Base-by-base conservation (phyloP, 1,140 invertebrate species). In the Procambarus clarkii region DNA sequence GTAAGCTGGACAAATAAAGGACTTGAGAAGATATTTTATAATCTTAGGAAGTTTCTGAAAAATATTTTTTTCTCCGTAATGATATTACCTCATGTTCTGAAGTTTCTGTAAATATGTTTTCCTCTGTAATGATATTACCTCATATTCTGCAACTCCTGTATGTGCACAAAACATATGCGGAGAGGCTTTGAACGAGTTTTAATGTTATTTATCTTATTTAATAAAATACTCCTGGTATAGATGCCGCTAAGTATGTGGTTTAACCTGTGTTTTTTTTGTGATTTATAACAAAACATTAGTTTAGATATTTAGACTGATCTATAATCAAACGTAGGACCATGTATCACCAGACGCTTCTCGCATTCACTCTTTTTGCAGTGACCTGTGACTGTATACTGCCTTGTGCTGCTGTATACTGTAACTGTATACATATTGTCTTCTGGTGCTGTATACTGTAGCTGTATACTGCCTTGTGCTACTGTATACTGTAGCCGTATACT, bases 311-410 rank as follows among this genome's bases (percentile, higher is more conserved):
- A 82, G 80, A 76, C 24, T 13, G 77, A 91, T 60, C 58, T 71
- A 82, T 91, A 91, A 91, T 91, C 89, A 91, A 85, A 86, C 50
- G 81, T 91, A 85, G 76, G 77, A 91, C 82, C 74, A 79, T 91
- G 82, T 86, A 91, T 91, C 82, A 91, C 74, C 83, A 78, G 64
- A 80, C n/a, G 82, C 82, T 91, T 89, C 76, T 85, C 34, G 80
- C 89, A 91, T 85, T 91, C 82, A 91, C 89, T 91, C 76, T 86
- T 74, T 74, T 34, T 34, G 85, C 89, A 80, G 54, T 79, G 83
- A 85, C 54, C 77, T 91, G 54, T 91, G 69, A 85, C 69, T 54
- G 13, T 54, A 54, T 54, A 54, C 50, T 54, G 13, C 13, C 13
- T 34, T 34, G 8, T 13, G 8, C 50, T 54, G 50, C 50, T 54